Evolutionary conservation across 2,888 invertebrate species (phyloP).

Genomic region (Octodonta nipae): DNA sequence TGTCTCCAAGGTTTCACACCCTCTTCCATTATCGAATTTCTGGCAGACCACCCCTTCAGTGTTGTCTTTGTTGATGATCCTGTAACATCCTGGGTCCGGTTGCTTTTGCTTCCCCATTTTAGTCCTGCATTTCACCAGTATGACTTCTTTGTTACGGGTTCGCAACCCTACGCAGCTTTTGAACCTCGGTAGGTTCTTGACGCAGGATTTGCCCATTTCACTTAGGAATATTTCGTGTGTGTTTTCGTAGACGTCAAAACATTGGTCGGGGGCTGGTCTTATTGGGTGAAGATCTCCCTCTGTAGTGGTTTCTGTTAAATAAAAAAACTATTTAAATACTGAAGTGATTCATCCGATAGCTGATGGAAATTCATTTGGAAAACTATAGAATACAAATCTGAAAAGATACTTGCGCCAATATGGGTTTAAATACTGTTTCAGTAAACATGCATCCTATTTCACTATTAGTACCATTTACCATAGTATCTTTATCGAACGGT

Average conservation of each 20-base stretch:
- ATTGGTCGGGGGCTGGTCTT: constrained; percentile 6
- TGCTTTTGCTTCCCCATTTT: neutral
- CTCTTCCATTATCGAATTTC: constrained; percentile 5
- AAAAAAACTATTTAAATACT: too few relatives aligned
- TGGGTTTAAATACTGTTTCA: too few relatives aligned
- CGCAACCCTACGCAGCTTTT: constrained; percentile 7
- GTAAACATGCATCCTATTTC: too few relatives aligned
- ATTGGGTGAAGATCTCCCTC: constrained; percentile 8
- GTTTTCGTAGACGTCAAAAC: constrained; percentile 6
- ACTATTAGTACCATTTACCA: too few relatives aligned
- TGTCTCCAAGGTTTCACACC: constrained; percentile 6
- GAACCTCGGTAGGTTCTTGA: constrained; percentile 2
- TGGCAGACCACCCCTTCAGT: constrained; percentile 7
- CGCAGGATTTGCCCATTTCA: constrained; percentile 4
- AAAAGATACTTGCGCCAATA: too few relatives aligned
- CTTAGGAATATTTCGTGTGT: constrained; percentile 5
- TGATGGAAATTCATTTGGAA: too few relatives aligned
- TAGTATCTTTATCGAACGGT: too few relatives aligned
- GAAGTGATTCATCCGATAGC: too few relatives aligned
- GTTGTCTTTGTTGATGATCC: constrained; percentile 5
- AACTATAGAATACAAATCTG: too few relatives aligned
- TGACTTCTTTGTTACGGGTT: constrained; percentile 6
- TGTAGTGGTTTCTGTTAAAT: too few relatives aligned
- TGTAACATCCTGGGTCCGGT: constrained; percentile 6
- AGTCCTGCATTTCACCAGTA: constrained; percentile 7